These are phyloP conservation scores for Melinopterus prodromus DNA, from an alignment of 2,888 invertebrate species.

Conservation along the genomic window DNA sequence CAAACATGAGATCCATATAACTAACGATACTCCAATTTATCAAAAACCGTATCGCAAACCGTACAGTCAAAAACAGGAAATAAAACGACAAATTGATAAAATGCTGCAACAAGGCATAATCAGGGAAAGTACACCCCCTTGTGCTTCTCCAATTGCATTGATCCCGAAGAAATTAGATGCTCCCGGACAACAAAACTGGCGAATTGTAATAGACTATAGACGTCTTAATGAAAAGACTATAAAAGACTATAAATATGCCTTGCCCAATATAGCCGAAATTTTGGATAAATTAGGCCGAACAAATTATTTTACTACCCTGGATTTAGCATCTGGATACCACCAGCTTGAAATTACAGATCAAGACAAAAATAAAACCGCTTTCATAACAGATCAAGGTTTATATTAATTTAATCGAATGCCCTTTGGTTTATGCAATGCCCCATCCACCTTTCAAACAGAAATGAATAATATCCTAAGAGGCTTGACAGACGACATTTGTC, in stretches of 20 bases:
- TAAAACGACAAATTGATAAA: slow-evolving; percentile 30
- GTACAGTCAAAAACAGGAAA: slow-evolving; percentile 25
- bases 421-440: slow-evolving; percentile 48
- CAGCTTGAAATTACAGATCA: slow-evolving; percentile 43
- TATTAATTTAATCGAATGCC: slow-evolving; percentile 47
- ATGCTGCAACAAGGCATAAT: slow-evolving; percentile 30
- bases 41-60: slow-evolving; percentile 31
- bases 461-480: slow-evolving; percentile 41
- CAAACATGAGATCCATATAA: slow-evolving; percentile 16
- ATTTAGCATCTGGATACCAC: slow-evolving; percentile 49
- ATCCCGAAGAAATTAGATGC: slow-evolving; percentile 36
- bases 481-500: slow-evolving; percentile 35
- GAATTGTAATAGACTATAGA: slow-evolving; percentile 42
- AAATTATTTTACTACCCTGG: slow-evolving; percentile 45
- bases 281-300: slow-evolving; percentile 48
- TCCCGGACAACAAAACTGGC: slow-evolving; percentile 40
- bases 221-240: slow-evolving; percentile 47
- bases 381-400: slow-evolving; percentile 44
- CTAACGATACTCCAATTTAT: slow-evolving; percentile 25
- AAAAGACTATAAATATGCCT: slow-evolving; percentile 48
- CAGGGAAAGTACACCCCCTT: slow-evolving; percentile 25
- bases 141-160: slow-evolving; percentile 13
- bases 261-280: slow-evolving; percentile 49
- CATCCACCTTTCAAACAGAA: slow-evolving; percentile 44
- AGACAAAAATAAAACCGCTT: slow-evolving; percentile 46